phyloP scores from a whole-genome alignment of 2,797 vertebrate genomes.

The Pogonophryne albipinna region DNA sequence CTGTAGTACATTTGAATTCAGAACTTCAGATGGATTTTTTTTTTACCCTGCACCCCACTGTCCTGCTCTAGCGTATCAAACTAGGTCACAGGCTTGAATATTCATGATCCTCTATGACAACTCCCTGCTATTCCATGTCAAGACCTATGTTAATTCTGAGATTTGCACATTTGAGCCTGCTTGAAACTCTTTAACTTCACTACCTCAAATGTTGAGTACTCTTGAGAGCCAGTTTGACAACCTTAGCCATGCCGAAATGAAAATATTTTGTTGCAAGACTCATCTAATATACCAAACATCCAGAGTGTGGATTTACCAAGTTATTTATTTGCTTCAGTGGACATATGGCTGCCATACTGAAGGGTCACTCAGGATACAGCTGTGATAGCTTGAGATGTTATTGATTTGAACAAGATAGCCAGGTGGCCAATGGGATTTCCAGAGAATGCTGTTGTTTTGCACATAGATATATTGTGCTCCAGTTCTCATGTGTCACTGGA shows the following conservation, averaged over 20 bases:
- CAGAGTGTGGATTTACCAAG: constrained; percentile 18
- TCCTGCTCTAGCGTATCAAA: constrained; percentile 75
- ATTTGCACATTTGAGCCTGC: constrained; percentile 75
- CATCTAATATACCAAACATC: constrained; percentile 22
- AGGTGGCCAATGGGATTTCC: constrained; percentile 75
- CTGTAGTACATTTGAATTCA: constrained; percentile 63
- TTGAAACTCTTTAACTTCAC: constrained; percentile 67
- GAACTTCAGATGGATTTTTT: constrained; percentile 66
- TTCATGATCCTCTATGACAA: constrained; percentile 82
- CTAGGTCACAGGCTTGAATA: constrained; percentile 82
- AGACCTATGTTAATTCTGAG: constrained; percentile 81
- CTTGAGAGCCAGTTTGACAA: constrained; percentile 55
- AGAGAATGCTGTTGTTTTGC: constrained; percentile 61
- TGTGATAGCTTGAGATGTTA: constrained; percentile 70
- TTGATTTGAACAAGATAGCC: constrained; percentile 75
- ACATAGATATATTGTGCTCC: constrained; percentile 58
- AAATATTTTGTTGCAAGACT: constrained; percentile 39
- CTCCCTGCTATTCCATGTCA: constrained; percentile 80
- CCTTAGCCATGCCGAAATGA: constrained; percentile 33
- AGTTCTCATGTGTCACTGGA: constrained; percentile 52
- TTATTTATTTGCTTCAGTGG: constrained; percentile 47
- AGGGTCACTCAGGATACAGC: constrained; percentile 66
- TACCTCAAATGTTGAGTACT: constrained; percentile 48
- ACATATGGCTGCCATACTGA: constrained; percentile 74
- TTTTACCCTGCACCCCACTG: constrained; percentile 70